phyloP scores from a whole-genome alignment of 2,113 vertebrate genomes.

The Octodon degus region DNA sequence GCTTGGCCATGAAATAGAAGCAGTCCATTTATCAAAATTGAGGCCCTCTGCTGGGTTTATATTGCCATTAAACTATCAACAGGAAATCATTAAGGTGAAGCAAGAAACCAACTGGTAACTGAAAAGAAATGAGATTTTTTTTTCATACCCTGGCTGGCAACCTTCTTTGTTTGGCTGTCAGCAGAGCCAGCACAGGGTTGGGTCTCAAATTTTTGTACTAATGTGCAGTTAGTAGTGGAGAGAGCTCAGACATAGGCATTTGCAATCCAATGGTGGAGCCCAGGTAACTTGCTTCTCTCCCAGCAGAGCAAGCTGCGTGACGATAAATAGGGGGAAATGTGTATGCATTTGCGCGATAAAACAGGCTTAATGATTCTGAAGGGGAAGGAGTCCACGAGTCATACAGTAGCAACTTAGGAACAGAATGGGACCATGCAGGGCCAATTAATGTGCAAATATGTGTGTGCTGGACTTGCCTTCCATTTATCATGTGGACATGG shows the following conservation, averaged over 20 bases:
- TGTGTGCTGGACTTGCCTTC: constrained; percentile 85
- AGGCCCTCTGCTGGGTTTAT: constrained; percentile 71
- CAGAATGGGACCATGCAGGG: constrained; percentile 87
- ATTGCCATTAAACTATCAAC: constrained; percentile 81
- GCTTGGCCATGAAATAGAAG: constrained; percentile 71
- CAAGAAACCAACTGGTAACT: constrained; percentile 72
- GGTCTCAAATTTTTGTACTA: constrained; percentile 59
- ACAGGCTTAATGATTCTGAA: constrained; percentile 83
- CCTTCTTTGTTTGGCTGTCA: constrained; percentile 79
- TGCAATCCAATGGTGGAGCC: constrained; percentile 64
- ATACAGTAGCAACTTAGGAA: constrained; percentile 83
- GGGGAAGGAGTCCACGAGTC: constrained; percentile 82
- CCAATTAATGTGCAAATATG: constrained; percentile 90
- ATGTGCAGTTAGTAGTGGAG: constrained; percentile 45
- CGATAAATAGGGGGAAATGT: constrained; percentile 80
- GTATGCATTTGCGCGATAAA: constrained; percentile 85
- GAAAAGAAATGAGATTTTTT: constrained; percentile 61
- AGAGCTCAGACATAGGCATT: constrained; percentile 43
- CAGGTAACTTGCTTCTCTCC: constrained; percentile 73
- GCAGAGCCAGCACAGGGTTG: constrained; percentile 40
- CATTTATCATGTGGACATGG: constrained; percentile 87
- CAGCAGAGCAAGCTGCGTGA: constrained; percentile 77
- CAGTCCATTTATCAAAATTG: constrained; percentile 70
- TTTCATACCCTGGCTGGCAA: constrained; percentile 64
- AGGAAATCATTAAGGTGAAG: constrained; percentile 76